These are phyloP conservation scores for Ranitomeya imitator DNA, from an alignment of 2,113 vertebrate species.

Conservation along the genomic window DNA sequence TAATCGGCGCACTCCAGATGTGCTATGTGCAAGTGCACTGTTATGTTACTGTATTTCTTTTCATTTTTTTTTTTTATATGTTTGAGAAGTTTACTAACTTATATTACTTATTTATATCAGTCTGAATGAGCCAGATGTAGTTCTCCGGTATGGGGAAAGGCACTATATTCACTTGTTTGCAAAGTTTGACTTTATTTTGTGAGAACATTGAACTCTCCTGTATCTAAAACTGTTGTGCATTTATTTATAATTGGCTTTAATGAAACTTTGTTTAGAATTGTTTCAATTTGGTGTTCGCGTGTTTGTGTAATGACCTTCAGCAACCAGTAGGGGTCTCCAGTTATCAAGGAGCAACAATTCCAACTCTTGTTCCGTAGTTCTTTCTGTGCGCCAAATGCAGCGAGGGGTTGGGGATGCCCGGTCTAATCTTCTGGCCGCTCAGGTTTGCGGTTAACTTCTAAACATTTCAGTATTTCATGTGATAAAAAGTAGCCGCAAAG, in stretches of 20 bases:
- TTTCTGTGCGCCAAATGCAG: too few species aligned
- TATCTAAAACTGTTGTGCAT: slow-evolving; percentile 21
- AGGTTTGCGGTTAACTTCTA: too few species aligned
- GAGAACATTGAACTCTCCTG: slow-evolving; percentile 45
- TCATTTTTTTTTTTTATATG: not conserved
- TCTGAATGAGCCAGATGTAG: slow-evolving; percentile 33
- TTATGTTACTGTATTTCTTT: slow-evolving; percentile 16
- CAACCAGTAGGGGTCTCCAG: not conserved
- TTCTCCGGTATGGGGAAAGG: slow-evolving; percentile 34
- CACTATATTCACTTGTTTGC: slow-evolving; percentile 1
- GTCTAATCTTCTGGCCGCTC: too few species aligned
- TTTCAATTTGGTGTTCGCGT: not conserved
- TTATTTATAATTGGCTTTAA: slow-evolving; percentile 2
- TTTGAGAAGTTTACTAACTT: slow-evolving; percentile 47
- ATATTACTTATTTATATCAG: slow-evolving; percentile 47
- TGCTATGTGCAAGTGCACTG: not conserved
- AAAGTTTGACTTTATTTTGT: not conserved
- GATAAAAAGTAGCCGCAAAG: too few species aligned
- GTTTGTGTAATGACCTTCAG: not conserved
- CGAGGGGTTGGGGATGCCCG: too few species aligned
- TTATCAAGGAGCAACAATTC: not conserved
- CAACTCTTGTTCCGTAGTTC: not conserved
- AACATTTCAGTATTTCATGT: too few species aligned
- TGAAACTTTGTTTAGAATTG: not conserved
- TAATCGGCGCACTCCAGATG: not conserved